Evolutionary conservation across 1,140 invertebrate genomes (phyloP).

Genomic region (Pararge aegeria): DNA sequence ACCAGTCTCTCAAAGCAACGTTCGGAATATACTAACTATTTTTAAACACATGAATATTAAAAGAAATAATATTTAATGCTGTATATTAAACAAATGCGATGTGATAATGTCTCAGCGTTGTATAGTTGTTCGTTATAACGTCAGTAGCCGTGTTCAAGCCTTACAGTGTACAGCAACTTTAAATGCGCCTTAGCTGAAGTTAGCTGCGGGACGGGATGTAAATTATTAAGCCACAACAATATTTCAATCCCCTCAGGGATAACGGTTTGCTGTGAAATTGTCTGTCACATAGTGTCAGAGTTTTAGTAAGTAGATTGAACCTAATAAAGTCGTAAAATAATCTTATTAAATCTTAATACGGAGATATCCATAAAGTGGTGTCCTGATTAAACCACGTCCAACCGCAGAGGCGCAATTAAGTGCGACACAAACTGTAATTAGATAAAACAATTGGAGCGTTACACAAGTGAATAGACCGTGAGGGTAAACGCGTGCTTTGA

Average conservation of each 20-base stretch:
- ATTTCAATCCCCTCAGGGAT: too few species aligned
- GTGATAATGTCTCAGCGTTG: slow-evolving; percentile 1
- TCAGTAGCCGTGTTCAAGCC: slow-evolving; percentile 16
- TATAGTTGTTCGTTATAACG: slow-evolving; percentile 5
- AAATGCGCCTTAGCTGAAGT: neutral
- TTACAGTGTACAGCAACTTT: slow-evolving; percentile 8
- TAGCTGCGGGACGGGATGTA: too few species aligned
- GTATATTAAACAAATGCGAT: slow-evolving; percentile 8
- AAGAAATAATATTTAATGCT: neutral
- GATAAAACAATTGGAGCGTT: neutral
- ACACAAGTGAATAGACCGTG: neutral
- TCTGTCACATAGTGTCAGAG: too few species aligned
- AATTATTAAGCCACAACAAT: too few species aligned
- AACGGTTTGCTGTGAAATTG: too few species aligned
- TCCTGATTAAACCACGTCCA: neutral
- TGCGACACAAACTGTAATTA: neutral
- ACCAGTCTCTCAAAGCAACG: slow-evolving; percentile 13
- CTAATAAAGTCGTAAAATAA: too few species aligned
- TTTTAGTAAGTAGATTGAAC: too few species aligned
- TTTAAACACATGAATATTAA: neutral
- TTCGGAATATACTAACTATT: neutral
- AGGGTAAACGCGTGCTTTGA: neutral
- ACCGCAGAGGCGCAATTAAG: neutral
- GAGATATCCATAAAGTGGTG: too few species aligned
- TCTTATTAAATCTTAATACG: too few species aligned